A percentile compares a stretch with the other conserved stretches of the same genome.
phyloP scores from a whole-genome alignment of 2,888 invertebrate species.

The Agapetus fuscipes region DNA sequence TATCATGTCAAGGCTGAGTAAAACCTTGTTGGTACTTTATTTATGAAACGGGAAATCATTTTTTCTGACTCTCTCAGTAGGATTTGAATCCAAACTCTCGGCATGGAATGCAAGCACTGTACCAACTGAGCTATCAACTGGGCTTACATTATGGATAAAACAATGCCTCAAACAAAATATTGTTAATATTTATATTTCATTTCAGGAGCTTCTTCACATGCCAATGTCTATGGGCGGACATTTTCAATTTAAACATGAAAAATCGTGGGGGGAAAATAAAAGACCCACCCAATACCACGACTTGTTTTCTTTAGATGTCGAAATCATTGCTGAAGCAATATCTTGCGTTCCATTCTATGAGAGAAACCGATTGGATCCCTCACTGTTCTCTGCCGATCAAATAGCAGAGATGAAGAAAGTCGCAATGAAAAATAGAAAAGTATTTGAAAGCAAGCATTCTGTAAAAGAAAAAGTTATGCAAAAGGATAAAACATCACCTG shows the following conservation, averaged over 20 bases:
- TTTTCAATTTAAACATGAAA: slow-evolving; percentile 45
- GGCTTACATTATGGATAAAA: no score
- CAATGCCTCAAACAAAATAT: no score
- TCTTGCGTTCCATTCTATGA: slow-evolving; percentile 38
- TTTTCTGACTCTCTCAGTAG: no score
- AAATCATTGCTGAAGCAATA: slow-evolving; percentile 32
- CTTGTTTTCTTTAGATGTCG: slow-evolving; percentile 39
- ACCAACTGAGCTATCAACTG: no score
- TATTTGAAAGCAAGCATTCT: slow-evolving; percentile 4
- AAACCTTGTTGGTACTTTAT: no score
- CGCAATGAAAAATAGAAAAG: slow-evolving; percentile 31
- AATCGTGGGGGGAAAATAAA: slow-evolving; percentile 36
- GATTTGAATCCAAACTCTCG: no score
- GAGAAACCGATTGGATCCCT: slow-evolving; percentile 32
- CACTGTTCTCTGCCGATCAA: slow-evolving; percentile 33
- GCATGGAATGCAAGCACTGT: no score
- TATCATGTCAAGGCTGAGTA: no score
- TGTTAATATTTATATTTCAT: no score
- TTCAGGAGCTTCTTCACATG: slow-evolving; percentile 37
- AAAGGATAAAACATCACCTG: no score
- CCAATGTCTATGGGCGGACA: slow-evolving; percentile 38
- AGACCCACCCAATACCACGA: slow-evolving; percentile 37
- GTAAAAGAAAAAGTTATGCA: no score
- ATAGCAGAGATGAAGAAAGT: slow-evolving; percentile 35
- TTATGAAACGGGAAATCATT: no score